phyloP scores from a whole-genome alignment of 2,113 vertebrate species.

The Gnathonemus longibarbis region DNA sequence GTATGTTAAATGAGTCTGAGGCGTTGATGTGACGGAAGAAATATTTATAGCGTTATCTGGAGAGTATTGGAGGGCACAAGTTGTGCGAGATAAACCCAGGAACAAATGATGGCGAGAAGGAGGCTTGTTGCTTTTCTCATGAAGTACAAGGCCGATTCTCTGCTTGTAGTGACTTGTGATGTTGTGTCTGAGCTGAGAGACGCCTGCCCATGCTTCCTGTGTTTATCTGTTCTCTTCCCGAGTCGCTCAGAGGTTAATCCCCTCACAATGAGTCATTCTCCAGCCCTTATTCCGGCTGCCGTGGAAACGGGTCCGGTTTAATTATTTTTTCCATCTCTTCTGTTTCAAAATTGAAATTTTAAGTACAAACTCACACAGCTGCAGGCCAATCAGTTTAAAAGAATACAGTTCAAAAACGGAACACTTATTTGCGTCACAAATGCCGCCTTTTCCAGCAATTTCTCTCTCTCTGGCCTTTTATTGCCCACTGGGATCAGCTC shows the following conservation, averaged over 20 bases:
- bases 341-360: constrained; percentile 42
- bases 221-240: neutral
- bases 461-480: constrained; percentile 18
- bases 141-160: constrained; percentile 35
- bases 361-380: constrained; percentile 22
- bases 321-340: constrained; percentile 30
- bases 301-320: constrained; percentile 17
- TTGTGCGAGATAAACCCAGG: neutral
- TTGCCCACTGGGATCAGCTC: constrained; percentile 22
- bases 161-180: neutral
- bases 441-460: constrained; percentile 25
- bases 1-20: neutral
- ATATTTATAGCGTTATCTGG: neutral
- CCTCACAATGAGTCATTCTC: constrained; percentile 23
- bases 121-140: neutral
- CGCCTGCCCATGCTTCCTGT: neutral
- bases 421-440: constrained; percentile 41
- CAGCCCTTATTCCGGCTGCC: constrained; percentile 40
- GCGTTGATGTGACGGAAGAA: neutral
- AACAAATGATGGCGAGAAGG: neutral
- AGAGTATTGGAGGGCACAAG: neutral
- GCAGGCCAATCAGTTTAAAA: neutral
- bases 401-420: constrained; percentile 46
- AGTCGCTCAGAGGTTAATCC: neutral
- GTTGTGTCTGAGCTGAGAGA: neutral